A percentile compares a stretch with the other conserved stretches of the same genome.
These are phyloP conservation scores for Aphrophora alni DNA, from an alignment of 2,888 invertebrate genomes.

Conservation along the genomic window DNA sequence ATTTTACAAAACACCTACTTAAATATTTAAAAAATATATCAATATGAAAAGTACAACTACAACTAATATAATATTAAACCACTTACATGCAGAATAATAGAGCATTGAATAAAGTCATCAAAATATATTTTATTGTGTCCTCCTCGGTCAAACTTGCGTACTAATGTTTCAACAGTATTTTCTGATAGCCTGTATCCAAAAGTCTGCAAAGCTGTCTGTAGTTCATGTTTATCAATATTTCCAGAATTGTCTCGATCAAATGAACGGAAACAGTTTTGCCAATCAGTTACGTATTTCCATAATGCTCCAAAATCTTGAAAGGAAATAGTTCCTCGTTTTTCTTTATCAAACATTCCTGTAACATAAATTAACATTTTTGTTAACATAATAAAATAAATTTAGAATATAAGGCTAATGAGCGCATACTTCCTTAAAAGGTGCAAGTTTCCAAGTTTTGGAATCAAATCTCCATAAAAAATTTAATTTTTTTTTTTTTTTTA, in stretches of 20 bases:
- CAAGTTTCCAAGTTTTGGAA: too few relatives aligned
- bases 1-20: too few relatives aligned
- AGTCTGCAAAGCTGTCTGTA: constrained; percentile 87
- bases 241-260: constrained; percentile 89
- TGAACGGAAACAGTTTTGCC: constrained; percentile 94
- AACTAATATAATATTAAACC: constrained; percentile 28
- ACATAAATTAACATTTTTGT: constrained; percentile 11
- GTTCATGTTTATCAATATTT: constrained; percentile 88
- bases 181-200: constrained; percentile 92
- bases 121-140: constrained; percentile 90
- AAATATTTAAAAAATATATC: too few relatives aligned
- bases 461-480: too few relatives aligned
- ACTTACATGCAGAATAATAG: constrained; percentile 91
- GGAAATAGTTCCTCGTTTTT: constrained; percentile 85
- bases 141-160: constrained; percentile 92
- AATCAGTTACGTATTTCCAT: constrained; percentile 98
- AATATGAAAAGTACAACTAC: too few relatives aligned
- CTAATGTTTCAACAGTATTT: constrained; percentile 76
- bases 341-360: constrained; percentile 82
- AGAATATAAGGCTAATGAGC: too few relatives aligned
- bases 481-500: too few relatives aligned
- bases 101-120: constrained; percentile 98
- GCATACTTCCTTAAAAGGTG: too few relatives aligned
- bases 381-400: too few relatives aligned
- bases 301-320: constrained; percentile 95